Percentiles rank a stretch among this genome's conserved stretches.
These are phyloP conservation scores for Caenorhabditis uteleia DNA, from an alignment of 2,888 invertebrate species.

Conservation along the genomic window DNA sequence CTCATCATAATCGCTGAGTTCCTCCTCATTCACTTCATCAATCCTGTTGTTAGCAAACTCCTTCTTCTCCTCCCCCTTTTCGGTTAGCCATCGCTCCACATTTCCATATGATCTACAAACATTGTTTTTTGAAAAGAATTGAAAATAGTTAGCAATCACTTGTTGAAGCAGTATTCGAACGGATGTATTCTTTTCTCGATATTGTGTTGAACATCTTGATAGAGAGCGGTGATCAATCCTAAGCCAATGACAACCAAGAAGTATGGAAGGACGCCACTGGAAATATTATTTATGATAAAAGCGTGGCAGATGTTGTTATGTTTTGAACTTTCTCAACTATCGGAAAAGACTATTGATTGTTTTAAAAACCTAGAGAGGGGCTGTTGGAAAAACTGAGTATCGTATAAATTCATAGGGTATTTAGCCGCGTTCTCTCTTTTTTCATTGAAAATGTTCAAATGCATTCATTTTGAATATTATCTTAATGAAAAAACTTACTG, in stretches of 20 bases:
- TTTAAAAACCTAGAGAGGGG: too few species aligned
- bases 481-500: slow-evolving; percentile 43
- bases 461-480: not conserved
- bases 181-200: slow-evolving; percentile 55
- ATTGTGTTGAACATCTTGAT: slow-evolving; percentile 55
- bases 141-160: slow-evolving; percentile 11
- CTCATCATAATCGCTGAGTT: slow-evolving; percentile 29
- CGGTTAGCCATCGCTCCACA: slow-evolving; percentile 34
- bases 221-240: slow-evolving; percentile 52
- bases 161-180: slow-evolving; percentile 55
- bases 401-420: too few species aligned
- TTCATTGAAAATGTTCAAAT: not conserved
- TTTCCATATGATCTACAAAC: slow-evolving; percentile 15
- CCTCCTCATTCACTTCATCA: slow-evolving; percentile 39
- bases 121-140: not conserved
- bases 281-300: slow-evolving; percentile 8
- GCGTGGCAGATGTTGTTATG: not conserved
- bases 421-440: too few species aligned
- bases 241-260: slow-evolving; percentile 50
- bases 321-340: not conserved
- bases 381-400: too few species aligned
- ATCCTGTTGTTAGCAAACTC: slow-evolving; percentile 12
- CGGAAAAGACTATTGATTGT: not conserved
- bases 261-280: slow-evolving; percentile 52
- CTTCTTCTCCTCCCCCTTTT: slow-evolving; percentile 31